Conservation (phyloP, 2,888 invertebrate genomes). For the Tetragnatha montana region DNA sequence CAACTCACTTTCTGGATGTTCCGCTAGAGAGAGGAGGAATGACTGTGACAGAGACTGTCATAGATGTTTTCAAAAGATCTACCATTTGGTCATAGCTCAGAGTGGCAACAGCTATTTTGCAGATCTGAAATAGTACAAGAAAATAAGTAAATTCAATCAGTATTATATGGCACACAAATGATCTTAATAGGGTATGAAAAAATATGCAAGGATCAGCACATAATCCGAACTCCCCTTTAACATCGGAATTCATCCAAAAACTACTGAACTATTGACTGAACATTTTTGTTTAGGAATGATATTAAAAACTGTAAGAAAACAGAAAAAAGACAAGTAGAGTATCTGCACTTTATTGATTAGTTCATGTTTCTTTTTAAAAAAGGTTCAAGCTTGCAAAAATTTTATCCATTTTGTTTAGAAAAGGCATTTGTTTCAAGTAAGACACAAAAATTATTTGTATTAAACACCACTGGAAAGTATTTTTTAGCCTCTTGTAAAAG, state of each 20-base stretch:
- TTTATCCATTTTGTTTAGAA: too few relatives aligned
- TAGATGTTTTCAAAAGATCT: conserved; percentile 91
- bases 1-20: conserved; percentile 80
- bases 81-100: conserved; percentile 94
- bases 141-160: background rate
- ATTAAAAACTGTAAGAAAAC: too few relatives aligned
- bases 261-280: too few relatives aligned
- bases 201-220: background rate
- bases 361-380: too few relatives aligned
- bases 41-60: conserved; percentile 88
- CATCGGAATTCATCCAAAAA: too few relatives aligned
- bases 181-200: background rate
- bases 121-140: conserved; percentile 79
- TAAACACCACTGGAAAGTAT: background rate
- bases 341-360: too few relatives aligned
- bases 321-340: too few relatives aligned
- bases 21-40: conserved; percentile 85
- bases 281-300: too few relatives aligned
- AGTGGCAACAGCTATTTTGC: conserved; percentile 91
- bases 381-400: too few relatives aligned
- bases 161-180: background rate
- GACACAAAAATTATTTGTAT: background rate
- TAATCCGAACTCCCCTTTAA: too few relatives aligned
- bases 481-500: background rate
- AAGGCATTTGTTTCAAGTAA: too few relatives aligned